Percentiles rank a stretch among this genome's conserved stretches.
These are phyloP conservation scores for Choloepus hoffmanni DNA, from an alignment of 2,113 vertebrate genomes.

Conservation along the genomic window DNA sequence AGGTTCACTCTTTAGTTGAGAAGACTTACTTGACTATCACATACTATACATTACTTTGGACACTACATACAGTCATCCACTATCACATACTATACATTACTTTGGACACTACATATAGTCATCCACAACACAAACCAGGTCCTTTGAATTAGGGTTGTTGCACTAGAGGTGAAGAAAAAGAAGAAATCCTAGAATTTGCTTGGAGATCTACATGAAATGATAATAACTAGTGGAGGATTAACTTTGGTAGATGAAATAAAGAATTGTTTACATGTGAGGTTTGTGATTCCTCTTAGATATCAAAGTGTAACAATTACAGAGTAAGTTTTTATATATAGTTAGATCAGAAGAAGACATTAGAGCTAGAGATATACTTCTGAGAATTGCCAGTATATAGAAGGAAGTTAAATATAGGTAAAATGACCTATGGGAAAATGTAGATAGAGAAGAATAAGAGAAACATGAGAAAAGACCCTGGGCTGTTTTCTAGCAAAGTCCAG, in stretches of 20 bases:
- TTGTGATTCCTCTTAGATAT: background rate
- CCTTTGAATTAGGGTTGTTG: background rate
- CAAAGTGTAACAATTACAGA: background rate
- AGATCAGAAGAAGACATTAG: background rate
- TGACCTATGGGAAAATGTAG: background rate
- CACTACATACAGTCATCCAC: too few species aligned
- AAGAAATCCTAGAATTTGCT: background rate
- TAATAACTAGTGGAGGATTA: background rate
- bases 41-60: background rate
- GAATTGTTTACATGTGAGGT: background rate
- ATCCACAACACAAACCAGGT: background rate
- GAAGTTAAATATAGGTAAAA: background rate
- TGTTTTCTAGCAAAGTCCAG: background rate
- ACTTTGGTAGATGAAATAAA: background rate
- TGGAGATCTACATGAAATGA: background rate
- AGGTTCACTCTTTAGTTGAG: background rate
- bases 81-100: background rate
- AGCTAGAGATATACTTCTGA: background rate
- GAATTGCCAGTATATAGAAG: background rate
- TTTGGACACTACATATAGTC: background rate
- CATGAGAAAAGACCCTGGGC: rapidly evolving
- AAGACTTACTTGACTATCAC: background rate
- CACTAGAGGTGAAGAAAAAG: background rate
- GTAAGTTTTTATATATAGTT: background rate
- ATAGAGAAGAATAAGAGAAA: background rate